Percentiles rank a stretch among this genome's conserved stretches.
Evolutionary conservation across 2,113 vertebrate genomes (phyloP).

Genomic region (Phalacrocorax aristotelis): DNA sequence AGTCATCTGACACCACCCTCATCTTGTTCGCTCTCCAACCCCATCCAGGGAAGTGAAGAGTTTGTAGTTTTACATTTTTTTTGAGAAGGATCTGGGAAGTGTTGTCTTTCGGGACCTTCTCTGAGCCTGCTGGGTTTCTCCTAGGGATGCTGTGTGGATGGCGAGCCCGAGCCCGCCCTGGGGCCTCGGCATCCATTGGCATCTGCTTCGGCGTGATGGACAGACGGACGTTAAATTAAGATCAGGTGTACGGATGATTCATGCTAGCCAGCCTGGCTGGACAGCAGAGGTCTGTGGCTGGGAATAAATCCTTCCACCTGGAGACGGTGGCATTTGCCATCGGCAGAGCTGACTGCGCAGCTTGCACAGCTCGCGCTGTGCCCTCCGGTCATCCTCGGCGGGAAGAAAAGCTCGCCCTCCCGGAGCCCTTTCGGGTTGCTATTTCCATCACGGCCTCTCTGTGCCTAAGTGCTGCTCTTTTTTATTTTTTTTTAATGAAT

Average conservation of each 20-base stretch:
- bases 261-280: background rate
- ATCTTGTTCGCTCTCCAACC: background rate
- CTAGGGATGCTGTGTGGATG: fast-evolving
- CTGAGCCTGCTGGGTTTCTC: background rate
- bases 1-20: background rate
- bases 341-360: background rate
- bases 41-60: fast-evolving
- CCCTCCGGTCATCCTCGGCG: fast-evolving
- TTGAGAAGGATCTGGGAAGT: background rate
- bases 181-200: fast-evolving
- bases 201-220: fast-evolving
- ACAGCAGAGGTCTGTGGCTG: background rate
- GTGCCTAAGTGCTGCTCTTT: background rate
- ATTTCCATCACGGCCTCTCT: background rate
- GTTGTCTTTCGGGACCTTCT: background rate
- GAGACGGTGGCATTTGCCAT: background rate
- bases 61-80: background rate
- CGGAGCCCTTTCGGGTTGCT: background rate
- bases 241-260: background rate
- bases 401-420: background rate
- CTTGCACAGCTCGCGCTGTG: background rate
- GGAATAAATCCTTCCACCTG: background rate
- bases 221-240: background rate
- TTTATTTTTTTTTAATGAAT: background rate
- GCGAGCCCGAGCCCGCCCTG: fast-evolving